Evolutionary conservation across 1,140 invertebrate species (phyloP).

Genomic region (Trachymyrmex septentrionalis): DNA sequence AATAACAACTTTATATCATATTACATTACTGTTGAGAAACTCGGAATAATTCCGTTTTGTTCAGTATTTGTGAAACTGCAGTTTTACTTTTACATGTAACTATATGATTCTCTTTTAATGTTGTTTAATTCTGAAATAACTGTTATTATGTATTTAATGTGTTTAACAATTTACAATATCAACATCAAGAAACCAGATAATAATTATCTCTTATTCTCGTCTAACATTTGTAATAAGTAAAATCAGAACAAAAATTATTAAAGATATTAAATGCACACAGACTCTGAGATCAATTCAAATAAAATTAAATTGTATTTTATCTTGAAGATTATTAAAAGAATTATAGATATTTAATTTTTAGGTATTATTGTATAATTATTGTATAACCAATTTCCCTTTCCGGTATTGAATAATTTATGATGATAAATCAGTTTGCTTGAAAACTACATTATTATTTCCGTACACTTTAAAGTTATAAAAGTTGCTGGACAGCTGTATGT

Average conservation of each 20-base stretch:
- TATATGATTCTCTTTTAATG: slow-evolving; percentile 30
- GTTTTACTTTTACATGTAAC: slow-evolving; percentile 15
- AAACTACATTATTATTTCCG: slow-evolving; percentile 6
- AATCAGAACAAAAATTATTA: not conserved
- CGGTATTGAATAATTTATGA: not conserved
- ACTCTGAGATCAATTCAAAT: not conserved
- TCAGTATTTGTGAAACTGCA: not conserved
- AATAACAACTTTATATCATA: slow-evolving; percentile 29
- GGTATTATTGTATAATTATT: not conserved
- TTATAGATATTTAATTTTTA: not conserved
- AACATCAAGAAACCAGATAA: not conserved
- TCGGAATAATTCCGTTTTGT: slow-evolving; percentile 23
- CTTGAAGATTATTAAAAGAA: not conserved
- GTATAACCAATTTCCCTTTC: not conserved
- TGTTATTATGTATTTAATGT: slow-evolving; percentile 15
- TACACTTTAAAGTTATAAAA: not conserved
- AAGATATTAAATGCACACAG: not conserved
- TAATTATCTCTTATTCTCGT: not conserved
- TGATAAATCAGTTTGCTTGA: not conserved
- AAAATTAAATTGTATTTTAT: not conserved
- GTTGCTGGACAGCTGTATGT: not conserved
- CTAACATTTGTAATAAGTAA: slow-evolving; percentile 2
- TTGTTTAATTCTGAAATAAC: slow-evolving; percentile 27
- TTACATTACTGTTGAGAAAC: slow-evolving; percentile 33
- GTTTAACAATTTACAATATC: too few species aligned